Evolutionary conservation across 2,888 invertebrate species (phyloP), one percentile per base, ranked within the genome.

Genomic region (Lumbricus terrestris): DNA sequence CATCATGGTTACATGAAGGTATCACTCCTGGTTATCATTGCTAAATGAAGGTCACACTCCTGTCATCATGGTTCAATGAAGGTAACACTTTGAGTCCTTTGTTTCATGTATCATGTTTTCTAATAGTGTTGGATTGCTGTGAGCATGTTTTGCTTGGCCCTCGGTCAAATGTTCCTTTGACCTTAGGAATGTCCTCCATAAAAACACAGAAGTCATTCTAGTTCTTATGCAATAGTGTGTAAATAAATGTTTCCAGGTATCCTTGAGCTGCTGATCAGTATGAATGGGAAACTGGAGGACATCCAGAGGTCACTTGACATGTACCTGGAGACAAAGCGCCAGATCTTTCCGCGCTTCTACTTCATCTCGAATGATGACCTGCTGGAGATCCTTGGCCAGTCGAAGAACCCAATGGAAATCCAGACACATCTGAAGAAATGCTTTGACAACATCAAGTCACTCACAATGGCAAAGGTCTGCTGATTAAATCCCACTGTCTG

Each of bases 251-350:
- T 83, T 38, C 93, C 94, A 94, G 96, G 95, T 54, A 95, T 97
- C 34, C 96, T 96, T 88, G 96, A 97, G 92, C 96, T 96, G 93
- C 95, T 98, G 90, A 97, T 96, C 92, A 95, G 96, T 92, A 97
- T 98, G 96, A 96, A 96, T 92, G 96, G 96, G 90, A 96, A 96
- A 92, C 95, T 98, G 92, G 98, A 98, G 94, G 95, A 96, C 69
- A 97, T 98, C 92, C 97, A 98, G 94, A 96, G 97, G 93, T 97
- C 97, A 0, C 95, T 98, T 90, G 98, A 98, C 94, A 96, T 96
- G 94, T 98, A 98, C 95, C 95, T 98, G 91, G 98, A 98, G 95
- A 97, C 97, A 0, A 98, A 98, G 94, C 96, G 98, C n/a, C 97
- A 97, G 94, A 94, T 97, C 88, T 98, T 98, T 95, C 98, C 98